Evolutionary conservation across 2,888 invertebrate species (phyloP), one percentile per base, ranked within the genome.

Genomic region (Rhingia campestris): DNA sequence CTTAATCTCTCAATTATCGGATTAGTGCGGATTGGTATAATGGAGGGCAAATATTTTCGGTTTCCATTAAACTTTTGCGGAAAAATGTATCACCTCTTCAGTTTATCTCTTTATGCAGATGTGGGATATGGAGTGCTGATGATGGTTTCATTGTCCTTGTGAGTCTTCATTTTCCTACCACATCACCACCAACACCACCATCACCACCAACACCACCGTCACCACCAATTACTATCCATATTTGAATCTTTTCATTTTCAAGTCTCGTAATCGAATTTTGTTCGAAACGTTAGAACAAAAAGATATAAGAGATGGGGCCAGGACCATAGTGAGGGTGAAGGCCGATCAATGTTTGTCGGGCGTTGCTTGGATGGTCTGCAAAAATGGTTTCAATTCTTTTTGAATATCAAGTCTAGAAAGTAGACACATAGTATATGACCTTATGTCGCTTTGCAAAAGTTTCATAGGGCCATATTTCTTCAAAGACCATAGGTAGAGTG

Each of bases 1-100:
- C 56, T 72, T 80, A 80, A 85, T 85, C 85, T 85, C 81, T 85
- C 80, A 85, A 85, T 85, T 85, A 85, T 81, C 80, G 75, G 85
- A 85, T 85, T 85, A 85, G 75, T 81, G 64, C 58, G 66, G 59
- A 84, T 84, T 70, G 70, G 59, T 64, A 84, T 80, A 80, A 84
- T 75, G 80, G 84, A 75, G 70, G 70, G 56, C 70, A 84, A 80
- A 84, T 75, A 80, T 84, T 84, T 74, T 80, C 54, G 74, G 47
- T 84, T 84, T 66, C 70, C 80, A 80, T 84, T 70, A 75, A 70
- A 84, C 49, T 79, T 79, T 77, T 73, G 69, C 56, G 41, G 49
- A 58, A 61, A 64, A 82, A 73, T 73, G 73, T 61, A 67, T 79
- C 72, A 77, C 72, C 77, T 82, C 77, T 72, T 73, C 61, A 81